Conservation (phyloP, 2,888 invertebrate genomes). For the Heliconius cydno region DNA sequence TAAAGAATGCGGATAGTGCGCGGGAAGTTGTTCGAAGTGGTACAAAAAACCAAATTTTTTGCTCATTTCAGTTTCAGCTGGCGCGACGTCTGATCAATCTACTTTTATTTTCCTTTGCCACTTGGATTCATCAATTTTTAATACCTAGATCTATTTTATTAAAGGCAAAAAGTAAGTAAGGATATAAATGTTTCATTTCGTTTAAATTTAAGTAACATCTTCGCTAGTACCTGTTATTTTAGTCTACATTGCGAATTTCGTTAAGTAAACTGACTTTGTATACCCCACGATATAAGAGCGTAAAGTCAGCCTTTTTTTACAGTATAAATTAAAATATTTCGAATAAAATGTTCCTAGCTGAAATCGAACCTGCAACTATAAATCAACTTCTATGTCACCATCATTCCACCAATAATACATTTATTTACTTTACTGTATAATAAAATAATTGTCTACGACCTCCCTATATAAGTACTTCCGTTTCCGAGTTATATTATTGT, state of each 20-base stretch:
- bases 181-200: not conserved
- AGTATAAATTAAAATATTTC: no score
- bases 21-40: constrained; percentile 2
- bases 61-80: constrained; percentile 14
- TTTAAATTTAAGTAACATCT: no score
- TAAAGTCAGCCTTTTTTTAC: not conserved
- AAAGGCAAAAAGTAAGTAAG: not conserved
- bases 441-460: not conserved
- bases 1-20: constrained; percentile 20
- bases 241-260: no score
- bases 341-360: no score
- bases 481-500: constrained; percentile 6
- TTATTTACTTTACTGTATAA: not conserved
- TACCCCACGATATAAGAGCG: not conserved
- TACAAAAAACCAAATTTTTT: constrained; percentile 7
- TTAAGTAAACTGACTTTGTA: not conserved
- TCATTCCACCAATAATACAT: not conserved
- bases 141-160: not conserved
- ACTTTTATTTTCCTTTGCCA: constrained; percentile 9
- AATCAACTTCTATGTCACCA: not conserved
- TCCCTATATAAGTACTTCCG: not conserved
- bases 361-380: no score
- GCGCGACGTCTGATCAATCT: not conserved
- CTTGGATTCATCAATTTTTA: not conserved
- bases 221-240: no score